These are phyloP conservation scores for Parus major DNA, from an alignment of 2,113 vertebrate genomes.

Conservation along the genomic window DNA sequence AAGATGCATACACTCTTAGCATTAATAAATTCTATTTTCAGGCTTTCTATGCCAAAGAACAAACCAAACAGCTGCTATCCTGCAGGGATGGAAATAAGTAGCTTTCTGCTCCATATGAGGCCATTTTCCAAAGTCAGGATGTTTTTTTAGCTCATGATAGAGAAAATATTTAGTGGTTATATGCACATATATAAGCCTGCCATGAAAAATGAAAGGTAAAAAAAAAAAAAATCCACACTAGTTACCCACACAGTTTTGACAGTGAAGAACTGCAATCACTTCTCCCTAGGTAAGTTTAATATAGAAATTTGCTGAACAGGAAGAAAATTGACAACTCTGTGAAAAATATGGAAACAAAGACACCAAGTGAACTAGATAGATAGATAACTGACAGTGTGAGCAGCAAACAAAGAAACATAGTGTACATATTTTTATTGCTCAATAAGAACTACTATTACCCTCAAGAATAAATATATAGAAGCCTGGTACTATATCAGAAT, in stretches of 20 bases:
- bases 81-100: neutral
- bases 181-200: neutral
- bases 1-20: neutral
- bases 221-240: neutral
- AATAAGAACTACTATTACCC: neutral
- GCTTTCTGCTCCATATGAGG: neutral
- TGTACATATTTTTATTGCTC: neutral
- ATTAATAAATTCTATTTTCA: neutral
- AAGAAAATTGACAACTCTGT: neutral
- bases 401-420: neutral
- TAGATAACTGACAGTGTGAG: neutral
- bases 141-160: neutral
- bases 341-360: neutral
- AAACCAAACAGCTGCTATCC: neutral
- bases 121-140: neutral
- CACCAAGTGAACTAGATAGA: neutral
- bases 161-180: neutral
- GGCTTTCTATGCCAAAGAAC: neutral
- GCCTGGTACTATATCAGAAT: neutral
- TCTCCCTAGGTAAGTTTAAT: neutral
- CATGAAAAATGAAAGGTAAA: neutral
- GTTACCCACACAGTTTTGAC: neutral
- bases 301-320: neutral
- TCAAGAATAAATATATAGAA: neutral
- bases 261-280: neutral